Evolutionary conservation across 2,888 invertebrate species (phyloP).

Genomic region (Stenoptilia bipunctidactyla): DNA sequence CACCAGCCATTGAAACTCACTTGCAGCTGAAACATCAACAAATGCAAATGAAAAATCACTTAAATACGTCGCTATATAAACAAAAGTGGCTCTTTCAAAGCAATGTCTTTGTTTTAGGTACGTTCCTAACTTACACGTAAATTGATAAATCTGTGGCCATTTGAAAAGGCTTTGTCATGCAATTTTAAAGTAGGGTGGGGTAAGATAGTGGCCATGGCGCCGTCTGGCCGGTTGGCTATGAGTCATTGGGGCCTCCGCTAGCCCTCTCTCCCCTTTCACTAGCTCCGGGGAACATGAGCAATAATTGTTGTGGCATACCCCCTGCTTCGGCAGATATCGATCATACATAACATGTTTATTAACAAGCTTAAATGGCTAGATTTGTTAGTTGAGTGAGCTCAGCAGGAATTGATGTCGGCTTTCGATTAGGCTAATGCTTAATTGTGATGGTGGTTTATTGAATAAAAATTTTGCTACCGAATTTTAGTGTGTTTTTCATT

Average conservation of each 20-base stretch:
- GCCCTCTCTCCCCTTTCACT: slow-evolving; percentile 39
- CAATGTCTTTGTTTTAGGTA: no score
- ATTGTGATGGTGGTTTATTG: no score
- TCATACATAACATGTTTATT: neutral
- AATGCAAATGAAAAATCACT: no score
- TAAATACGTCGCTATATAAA: no score
- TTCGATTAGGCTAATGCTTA: no score
- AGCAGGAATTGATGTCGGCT: neutral
- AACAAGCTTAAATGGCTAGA: neutral
- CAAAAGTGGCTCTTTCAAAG: no score
- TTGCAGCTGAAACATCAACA: no score
- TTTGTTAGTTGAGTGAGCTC: neutral
- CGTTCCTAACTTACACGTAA: no score
- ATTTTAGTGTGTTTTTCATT: no score
- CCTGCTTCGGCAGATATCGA: neutral
- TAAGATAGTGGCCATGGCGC: slow-evolving; percentile 50
- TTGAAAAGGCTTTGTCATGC: slow-evolving; percentile 9
- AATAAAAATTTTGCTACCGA: no score
- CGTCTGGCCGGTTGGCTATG: slow-evolving; percentile 51
- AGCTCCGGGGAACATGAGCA: slow-evolving; percentile 13
- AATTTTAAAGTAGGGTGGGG: slow-evolving; percentile 29
- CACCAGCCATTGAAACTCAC: no score
- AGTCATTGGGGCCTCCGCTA: slow-evolving; percentile 56
- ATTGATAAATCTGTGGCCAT: no score
- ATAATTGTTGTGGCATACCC: slow-evolving; percentile 16